These are phyloP conservation scores for Poeciliopsis turneri DNA, from an alignment of 2,797 vertebrate genomes.

Conservation along the genomic window DNA sequence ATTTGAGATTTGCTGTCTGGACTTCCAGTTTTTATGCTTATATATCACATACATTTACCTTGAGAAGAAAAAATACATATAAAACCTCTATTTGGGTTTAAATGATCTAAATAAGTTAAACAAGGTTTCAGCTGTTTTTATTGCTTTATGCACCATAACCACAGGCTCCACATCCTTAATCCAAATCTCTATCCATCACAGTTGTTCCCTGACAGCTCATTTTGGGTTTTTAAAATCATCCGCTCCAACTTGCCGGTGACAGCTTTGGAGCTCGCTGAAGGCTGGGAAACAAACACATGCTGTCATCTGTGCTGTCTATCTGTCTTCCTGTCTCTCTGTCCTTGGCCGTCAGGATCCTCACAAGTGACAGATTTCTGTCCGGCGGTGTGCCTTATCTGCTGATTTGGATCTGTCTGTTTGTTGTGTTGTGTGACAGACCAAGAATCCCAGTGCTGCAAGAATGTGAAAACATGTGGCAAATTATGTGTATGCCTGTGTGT, in stretches of 20 bases:
- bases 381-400: constrained; percentile 62
- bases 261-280: constrained; percentile 54
- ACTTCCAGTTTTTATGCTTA: neutral
- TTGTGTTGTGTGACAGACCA: constrained; percentile 37
- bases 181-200: constrained; percentile 50
- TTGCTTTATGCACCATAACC: neutral
- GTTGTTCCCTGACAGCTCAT: constrained; percentile 64
- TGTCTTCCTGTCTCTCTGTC: constrained; percentile 36
- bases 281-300: constrained; percentile 60
- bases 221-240: constrained; percentile 57
- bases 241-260: constrained; percentile 62
- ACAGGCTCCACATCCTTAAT: constrained; percentile 4
- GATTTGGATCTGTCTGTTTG: constrained; percentile 58
- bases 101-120: neutral
- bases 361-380: constrained; percentile 66
- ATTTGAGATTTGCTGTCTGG: neutral
- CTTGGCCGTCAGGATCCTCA: constrained; percentile 54
- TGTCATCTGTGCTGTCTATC: constrained; percentile 52
- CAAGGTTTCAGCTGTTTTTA: neutral
- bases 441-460: constrained; percentile 53
- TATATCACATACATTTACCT: neutral
- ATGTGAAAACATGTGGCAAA: constrained; percentile 31
- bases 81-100: neutral
- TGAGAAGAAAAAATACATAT: constrained; percentile 1
- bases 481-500: constrained; percentile 19